These are phyloP conservation scores for Chrysogorgia sp. DNA, from an alignment of 92 coral and sea anemone species.

Conservation along the genomic window DNA sequence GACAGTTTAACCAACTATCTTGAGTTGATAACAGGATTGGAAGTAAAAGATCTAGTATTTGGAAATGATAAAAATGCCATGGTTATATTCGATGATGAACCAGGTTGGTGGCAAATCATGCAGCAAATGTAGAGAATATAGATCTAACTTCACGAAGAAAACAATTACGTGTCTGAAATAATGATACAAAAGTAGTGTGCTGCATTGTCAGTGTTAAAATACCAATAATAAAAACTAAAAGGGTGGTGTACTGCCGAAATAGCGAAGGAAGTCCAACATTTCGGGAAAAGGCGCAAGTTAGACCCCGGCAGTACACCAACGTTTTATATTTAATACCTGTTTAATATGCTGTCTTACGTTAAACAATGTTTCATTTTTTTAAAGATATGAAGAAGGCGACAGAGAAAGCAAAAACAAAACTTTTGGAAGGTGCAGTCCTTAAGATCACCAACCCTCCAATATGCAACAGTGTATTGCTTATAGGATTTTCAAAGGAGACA, in stretches of 20 bases:
- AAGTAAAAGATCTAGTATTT: slow-evolving; percentile 4
- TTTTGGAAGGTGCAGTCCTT: slow-evolving; percentile 23
- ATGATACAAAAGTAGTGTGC: no score
- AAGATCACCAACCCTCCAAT: slow-evolving; percentile 24
- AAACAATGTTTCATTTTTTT: not conserved
- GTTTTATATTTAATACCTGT: no score
- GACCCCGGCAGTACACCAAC: no score
- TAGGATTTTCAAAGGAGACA: slow-evolving; percentile 30
- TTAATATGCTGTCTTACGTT: not conserved
- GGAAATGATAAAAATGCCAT: slow-evolving; percentile 32
- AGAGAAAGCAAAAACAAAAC: slow-evolving; percentile 1
- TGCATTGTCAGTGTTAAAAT: no score
- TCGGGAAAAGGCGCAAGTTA: no score
- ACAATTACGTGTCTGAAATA: no score
- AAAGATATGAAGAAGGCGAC: slow-evolving; percentile 25
- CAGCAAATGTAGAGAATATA: no score
- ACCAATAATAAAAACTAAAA: no score
- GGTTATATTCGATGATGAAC: slow-evolving; percentile 24
- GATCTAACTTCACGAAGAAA: no score
- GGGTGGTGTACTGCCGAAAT: no score
- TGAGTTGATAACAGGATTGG: slow-evolving; percentile 19
- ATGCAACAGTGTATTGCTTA: slow-evolving; percentile 46
- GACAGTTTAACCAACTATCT: slow-evolving; percentile 22
- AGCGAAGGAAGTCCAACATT: no score
- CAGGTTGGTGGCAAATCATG: slow-evolving; percentile 12